Evolutionary conservation across 2,797 vertebrate species (phyloP), one percentile per base, ranked within the genome.

Genomic region (Rhinogobio ventralis): DNA sequence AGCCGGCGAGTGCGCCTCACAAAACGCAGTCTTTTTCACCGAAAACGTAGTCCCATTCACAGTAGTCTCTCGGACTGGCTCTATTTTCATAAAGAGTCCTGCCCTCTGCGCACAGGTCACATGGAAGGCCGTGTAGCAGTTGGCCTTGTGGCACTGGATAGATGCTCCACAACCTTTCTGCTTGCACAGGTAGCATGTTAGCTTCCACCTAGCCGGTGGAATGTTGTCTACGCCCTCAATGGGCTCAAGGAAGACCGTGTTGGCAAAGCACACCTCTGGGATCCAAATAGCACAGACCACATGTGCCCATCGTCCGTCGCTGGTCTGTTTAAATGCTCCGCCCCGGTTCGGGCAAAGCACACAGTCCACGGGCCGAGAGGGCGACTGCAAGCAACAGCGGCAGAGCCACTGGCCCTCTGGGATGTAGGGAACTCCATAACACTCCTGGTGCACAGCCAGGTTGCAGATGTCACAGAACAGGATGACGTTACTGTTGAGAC

Each of bases 231-330:
- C 95, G 33, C 96, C 96, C 89, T 97, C 96, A 0, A 97, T 94
- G 30, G 96, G 96, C 91, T 97, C 96, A 90, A 97, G 91, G 88
- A 97, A 97, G 83, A 97, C 96, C 0, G 96, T 97, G 90, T 97
- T 97, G 23, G 96, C 96, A 68, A 97, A 97, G 89, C 96, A 97
- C 84, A 97, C 96, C 89, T 97, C 96, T 2, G 96, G 96, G 87
- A 97, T 97, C 96, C 96, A 97, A 90, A 97, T 96, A 88, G 96
- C 96, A 82, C 96, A 97, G 45, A 97, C 96, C 67, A 97, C 96
- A 0, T 97, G 96, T 7, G 96, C 96, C 96, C 96, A 97, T 84
- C 93, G 95, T 45, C 96, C 96, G 19, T 97, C 96, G 0, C 94
- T 97, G 74, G 96, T 97, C 92, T 97, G 96, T 91, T 97, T 97